These are phyloP conservation scores for Chaetodon trifasciatus DNA, from an alignment of 2,797 vertebrate genomes.

Conservation along the genomic window DNA sequence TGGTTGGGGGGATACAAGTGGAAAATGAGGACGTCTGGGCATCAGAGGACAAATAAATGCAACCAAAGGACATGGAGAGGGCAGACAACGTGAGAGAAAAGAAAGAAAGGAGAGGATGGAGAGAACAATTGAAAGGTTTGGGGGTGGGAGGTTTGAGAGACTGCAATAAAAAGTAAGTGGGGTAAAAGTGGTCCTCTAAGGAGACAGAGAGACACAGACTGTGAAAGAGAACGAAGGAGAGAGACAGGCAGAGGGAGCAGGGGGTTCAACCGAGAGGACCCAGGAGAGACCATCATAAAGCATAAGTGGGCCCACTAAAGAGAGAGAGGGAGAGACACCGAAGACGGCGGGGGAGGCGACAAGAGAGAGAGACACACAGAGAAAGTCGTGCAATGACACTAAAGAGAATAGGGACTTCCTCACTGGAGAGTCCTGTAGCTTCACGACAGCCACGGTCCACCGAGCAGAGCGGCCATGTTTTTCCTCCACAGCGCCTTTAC, in stretches of 20 bases:
- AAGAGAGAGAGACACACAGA: slow-evolving; percentile 10
- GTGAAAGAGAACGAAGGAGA: slow-evolving; percentile 48
- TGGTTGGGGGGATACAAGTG: neutral
- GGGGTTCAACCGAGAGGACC: slow-evolving; percentile 49
- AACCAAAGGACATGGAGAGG: slow-evolving; percentile 40
- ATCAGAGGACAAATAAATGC: slow-evolving; percentile 57
- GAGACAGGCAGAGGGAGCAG: slow-evolving; percentile 13
- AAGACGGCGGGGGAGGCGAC: slow-evolving; percentile 1
- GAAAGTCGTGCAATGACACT: slow-evolving; percentile 41
- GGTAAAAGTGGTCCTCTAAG: slow-evolving; percentile 65
- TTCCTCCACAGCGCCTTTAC: neutral
- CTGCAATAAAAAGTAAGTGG: slow-evolving; percentile 68
- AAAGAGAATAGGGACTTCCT: slow-evolving; percentile 57
- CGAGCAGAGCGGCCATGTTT: slow-evolving; percentile 36
- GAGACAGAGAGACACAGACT: slow-evolving; percentile 49
- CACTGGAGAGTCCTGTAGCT: slow-evolving; percentile 36
- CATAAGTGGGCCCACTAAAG: slow-evolving; percentile 42
- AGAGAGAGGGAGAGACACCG: slow-evolving; percentile 18
- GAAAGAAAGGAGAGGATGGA: slow-evolving; percentile 1
- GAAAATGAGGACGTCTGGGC: slow-evolving; percentile 21
- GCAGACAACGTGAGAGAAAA: slow-evolving; percentile 10
- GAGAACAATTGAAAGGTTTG: slow-evolving; percentile 32
- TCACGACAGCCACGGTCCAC: slow-evolving; percentile 25
- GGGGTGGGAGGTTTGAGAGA: slow-evolving; percentile 30
- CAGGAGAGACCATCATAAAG: slow-evolving; percentile 61